Evolutionary conservation across 2,888 invertebrate genomes (phyloP), one percentile per base, ranked within the genome.

Genomic region (Saturnia pavonia): DNA sequence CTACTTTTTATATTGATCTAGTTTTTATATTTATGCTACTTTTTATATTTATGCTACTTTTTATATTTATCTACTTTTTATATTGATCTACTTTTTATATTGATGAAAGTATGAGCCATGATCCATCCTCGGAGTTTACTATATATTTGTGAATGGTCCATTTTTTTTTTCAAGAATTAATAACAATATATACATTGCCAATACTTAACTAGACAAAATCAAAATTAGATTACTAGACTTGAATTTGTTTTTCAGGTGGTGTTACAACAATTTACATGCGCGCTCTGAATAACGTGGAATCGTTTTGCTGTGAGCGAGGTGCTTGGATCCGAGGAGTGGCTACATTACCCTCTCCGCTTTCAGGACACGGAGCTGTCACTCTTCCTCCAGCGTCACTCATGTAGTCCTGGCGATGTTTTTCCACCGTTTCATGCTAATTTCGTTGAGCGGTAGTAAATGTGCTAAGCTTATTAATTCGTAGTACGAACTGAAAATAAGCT

Each of bases 231-330:
- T 3, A 14, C 3, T 14, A 45, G 16, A 51, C 22, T n/a, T 40
- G 40, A 11, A 40, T 25, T 11, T 51, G 43, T 22, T 69, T 74
- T 51, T 0, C 76, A 94, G 94, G 96, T 67, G 96, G 96, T 42
- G 95, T 96, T 12, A 96, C 95, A 1, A 96, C 96, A 0, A 93
- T 94, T 72, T 95, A 95, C 82, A 95, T 95, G 95, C 92, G 95
- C 66, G 95, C 96, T 0, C 85, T 96, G 27, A 95, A 94, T 81
- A 95, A 95, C 77, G 95, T 96, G 43, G 96, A 96, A 83, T 96
- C 96, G 66, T 96, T 94, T 78, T 96, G 95, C 81, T 95, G 94
- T 75, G 94, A 95, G 81, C 91, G 95, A 71, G 93, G 87, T 7
- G 92, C 94, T 14, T 96, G 95, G 95, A 94, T 96, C 73, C 91